Evolutionary conservation across 2,113 vertebrate species (phyloP).

Genomic region (Ictidomys tridecemlineatus): DNA sequence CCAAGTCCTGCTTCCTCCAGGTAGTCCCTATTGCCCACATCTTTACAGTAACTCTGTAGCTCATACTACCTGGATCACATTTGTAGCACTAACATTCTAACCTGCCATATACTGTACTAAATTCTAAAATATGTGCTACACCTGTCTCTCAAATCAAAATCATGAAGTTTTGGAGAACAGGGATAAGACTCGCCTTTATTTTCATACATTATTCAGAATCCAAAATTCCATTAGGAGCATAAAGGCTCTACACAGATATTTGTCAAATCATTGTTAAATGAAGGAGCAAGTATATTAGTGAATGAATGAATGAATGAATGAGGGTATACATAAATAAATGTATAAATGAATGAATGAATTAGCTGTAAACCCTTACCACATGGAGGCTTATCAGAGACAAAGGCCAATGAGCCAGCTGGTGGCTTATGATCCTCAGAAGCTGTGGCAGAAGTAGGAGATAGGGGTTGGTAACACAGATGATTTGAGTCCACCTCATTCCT

Average conservation of each 20-base stretch:
- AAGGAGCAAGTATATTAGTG: background rate
- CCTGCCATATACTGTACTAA: background rate
- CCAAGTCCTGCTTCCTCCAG: background rate
- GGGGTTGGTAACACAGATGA: background rate
- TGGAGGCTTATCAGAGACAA: slow-evolving; percentile 4
- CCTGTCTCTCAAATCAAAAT: background rate
- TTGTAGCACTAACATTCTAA: background rate
- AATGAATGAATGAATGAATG: background rate
- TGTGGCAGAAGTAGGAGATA: background rate
- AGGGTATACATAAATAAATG: background rate
- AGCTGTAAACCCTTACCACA: background rate
- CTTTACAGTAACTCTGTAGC: background rate
- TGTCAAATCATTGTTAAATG: background rate
- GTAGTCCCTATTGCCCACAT: no score
- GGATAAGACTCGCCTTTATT: background rate
- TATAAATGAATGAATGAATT: background rate
- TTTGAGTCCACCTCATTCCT: background rate
- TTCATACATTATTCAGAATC: background rate
- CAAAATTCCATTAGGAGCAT: background rate
- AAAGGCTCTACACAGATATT: background rate
- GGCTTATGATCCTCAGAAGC: background rate
- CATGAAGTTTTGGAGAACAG: background rate
- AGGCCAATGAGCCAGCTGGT: background rate
- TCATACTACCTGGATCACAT: background rate
- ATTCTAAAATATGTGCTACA: background rate